phyloP scores from a whole-genome alignment of 2,797 vertebrate species.

The Xiphorhynchus erythropygius region DNA sequence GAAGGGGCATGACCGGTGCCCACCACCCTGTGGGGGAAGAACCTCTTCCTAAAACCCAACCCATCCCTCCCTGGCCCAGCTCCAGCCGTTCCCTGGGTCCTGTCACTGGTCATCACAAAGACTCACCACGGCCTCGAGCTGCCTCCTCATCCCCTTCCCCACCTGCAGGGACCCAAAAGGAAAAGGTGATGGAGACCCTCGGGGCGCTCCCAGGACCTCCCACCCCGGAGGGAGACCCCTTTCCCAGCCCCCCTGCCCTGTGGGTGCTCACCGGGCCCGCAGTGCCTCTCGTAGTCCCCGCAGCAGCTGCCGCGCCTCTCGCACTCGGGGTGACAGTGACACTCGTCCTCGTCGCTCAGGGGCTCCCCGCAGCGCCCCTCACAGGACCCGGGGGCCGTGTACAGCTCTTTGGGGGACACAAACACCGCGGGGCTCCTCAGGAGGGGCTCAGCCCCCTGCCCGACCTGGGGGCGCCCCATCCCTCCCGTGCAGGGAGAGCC shows the following conservation, averaged over 20 bases:
- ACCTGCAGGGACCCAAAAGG: neutral
- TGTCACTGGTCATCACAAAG: too few species aligned
- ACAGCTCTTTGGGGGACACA: conserved; percentile 45
- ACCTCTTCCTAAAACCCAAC: neutral
- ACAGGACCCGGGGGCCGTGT: conserved; percentile 66
- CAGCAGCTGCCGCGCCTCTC: conserved; percentile 61
- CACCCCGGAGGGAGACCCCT: neutral
- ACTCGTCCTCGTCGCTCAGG: conserved; percentile 50
- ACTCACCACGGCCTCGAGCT: neutral
- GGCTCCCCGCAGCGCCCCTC: conserved; percentile 70
- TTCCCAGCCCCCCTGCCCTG: fast-evolving
- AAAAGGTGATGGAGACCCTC: neutral
- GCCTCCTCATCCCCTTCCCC: neutral
- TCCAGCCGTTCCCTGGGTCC: neutral
- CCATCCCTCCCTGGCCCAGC: neutral
- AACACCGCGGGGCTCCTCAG: neutral
- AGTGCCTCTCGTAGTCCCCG: conserved; percentile 49
- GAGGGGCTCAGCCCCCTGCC: neutral
- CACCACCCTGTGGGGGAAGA: neutral
- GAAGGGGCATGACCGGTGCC: neutral
- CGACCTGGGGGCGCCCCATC: fast-evolving
- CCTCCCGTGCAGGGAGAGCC: neutral
- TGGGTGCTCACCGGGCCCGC: conserved; percentile 14
- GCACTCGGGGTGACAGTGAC: conserved; percentile 73
- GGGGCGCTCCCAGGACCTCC: neutral